Base-by-base conservation (phyloP, 2,888 invertebrate genomes). In the Aphodius sticticus region DNA sequence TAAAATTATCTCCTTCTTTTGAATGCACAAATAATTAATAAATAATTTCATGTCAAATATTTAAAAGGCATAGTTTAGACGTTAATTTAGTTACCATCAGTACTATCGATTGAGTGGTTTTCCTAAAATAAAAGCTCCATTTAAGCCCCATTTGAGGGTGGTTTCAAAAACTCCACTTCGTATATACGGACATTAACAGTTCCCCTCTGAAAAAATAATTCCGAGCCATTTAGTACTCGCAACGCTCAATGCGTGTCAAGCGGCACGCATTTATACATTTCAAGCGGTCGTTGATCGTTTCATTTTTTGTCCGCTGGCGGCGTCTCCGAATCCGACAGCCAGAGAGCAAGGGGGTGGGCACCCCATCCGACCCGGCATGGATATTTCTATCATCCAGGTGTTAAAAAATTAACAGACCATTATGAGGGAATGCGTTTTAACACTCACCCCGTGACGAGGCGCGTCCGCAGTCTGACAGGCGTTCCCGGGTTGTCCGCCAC, bases 341-440 rank as follows among this genome's bases (percentile, higher is more conserved):
- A 16, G 38, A 15, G 76, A 26, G 26, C 26, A 26, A 14, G 35
- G 77, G 69, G 53, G 53, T 16, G 53, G 76, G 16, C 76, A 69
- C 38, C 38, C 69, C 37, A 16, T 26, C 16, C 69, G 76, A 79
- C 81, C 83, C 84, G 84, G 85, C 84, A 85, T 85, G 84, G 84
- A 84, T 84, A 85, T 84, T 85, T 85, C 84, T 84, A 84, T 85
- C 85, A 85, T 84, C 85, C 85, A 85, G 85, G 84, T 85, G 85
- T 83, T 87, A 86, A 87, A 87, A 87, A 87, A 87, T 87, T 87
- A 87, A 87, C 87, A 84, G 84, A 83, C 86, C 87, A 86, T 87
- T 86, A 87, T 86, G 85, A 85, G 85, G 83, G 85, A 86, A 84
- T 86, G 84, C 85, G 85, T 84, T 86, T 74, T 86, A 81, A 82